These are phyloP conservation scores for Haliaeetus leucogaster DNA, from an alignment of 2,113 vertebrate genomes.

Conservation along the genomic window DNA sequence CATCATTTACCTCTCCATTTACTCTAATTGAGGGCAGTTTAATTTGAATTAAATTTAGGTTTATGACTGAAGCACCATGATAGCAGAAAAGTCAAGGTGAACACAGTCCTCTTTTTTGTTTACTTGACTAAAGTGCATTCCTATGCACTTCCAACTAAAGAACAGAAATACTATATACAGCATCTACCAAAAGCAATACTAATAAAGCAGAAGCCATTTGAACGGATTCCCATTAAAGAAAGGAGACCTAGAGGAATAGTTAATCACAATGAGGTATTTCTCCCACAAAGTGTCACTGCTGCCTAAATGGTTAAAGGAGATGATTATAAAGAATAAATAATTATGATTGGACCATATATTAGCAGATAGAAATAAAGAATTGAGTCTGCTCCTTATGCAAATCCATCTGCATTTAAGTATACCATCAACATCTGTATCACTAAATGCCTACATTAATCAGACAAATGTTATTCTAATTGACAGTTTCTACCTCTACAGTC, in stretches of 20 bases:
- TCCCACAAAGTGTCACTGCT: not conserved
- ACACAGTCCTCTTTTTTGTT: not conserved
- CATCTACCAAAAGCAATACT: not conserved
- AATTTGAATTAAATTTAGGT: constrained; percentile 46
- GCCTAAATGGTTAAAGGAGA: not conserved
- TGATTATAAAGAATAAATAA: not conserved
- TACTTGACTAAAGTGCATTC: not conserved
- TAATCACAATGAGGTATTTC: not conserved
- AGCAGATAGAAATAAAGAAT: not conserved
- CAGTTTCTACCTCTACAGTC: not conserved
- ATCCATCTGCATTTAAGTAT: not conserved
- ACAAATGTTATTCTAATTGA: not conserved
- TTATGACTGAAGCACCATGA: not conserved
- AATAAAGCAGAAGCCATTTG: not conserved
- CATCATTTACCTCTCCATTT: constrained; percentile 55
- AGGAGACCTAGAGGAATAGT: not conserved
- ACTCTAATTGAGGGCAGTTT: constrained; percentile 58
- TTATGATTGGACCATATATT: not conserved
- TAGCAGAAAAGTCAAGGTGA: constrained; percentile 35
- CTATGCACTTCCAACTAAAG: not conserved
- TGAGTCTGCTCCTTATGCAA: not conserved
- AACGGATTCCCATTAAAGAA: not conserved
- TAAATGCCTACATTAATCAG: not conserved
- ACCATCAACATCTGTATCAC: not conserved
- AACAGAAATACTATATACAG: not conserved